Percentiles rank a stretch among this genome's conserved stretches.
Evolutionary conservation across 2,888 invertebrate species (phyloP).

Genomic region (Tipula lateralis): DNA sequence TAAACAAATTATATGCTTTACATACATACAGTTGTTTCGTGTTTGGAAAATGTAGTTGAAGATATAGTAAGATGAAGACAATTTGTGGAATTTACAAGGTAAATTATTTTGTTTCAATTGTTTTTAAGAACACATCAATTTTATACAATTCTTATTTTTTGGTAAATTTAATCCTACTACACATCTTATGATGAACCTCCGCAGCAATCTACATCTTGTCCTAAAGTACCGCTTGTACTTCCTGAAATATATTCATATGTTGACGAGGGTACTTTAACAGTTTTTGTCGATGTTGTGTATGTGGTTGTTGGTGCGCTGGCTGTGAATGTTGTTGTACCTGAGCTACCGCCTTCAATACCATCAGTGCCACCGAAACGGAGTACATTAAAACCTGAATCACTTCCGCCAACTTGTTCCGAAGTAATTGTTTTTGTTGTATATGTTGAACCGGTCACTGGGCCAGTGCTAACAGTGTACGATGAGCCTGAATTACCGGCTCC

Average conservation of each 20-base stretch:
- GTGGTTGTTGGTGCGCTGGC: neutral
- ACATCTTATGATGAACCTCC: neutral
- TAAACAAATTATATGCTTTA: neutral
- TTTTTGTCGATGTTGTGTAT: neutral
- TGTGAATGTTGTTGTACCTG: neutral
- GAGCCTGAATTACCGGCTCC: neutral
- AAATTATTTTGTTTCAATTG: neutral
- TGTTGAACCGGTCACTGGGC: neutral
- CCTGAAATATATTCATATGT: neutral
- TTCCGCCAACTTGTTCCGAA: neutral
- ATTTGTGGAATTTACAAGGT: neutral
- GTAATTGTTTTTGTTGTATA: neutral
- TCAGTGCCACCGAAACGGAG: neutral
- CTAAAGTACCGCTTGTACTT: neutral
- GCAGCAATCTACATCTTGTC: neutral
- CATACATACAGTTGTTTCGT: neutral
- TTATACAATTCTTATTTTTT: neutral
- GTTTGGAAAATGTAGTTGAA: neutral
- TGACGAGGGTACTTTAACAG: neutral
- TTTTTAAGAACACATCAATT: neutral
- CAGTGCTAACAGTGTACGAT: neutral
- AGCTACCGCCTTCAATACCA: neutral
- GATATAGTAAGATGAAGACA: neutral
- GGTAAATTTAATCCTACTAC: neutral
- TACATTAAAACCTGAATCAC: neutral